Evolutionary conservation across 2,113 vertebrate genomes (phyloP).

Genomic region (Gavialis gangeticus): DNA sequence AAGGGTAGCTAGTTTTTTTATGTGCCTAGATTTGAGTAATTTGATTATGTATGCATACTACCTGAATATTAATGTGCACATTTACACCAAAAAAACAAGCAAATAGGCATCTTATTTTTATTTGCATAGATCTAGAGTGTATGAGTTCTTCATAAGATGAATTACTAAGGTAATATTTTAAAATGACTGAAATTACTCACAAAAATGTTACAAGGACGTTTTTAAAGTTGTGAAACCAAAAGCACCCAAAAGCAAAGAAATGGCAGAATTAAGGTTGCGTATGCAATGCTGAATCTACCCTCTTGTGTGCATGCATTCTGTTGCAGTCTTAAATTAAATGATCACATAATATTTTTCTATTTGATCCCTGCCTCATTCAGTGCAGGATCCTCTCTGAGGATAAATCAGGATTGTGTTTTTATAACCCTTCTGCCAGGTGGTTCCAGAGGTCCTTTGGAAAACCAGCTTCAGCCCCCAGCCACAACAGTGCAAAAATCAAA

Average conservation of each 20-base stretch:
- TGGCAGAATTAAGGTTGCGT: neutral
- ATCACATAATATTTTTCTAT: constrained; percentile 29
- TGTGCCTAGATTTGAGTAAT: neutral
- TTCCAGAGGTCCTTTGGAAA: neutral
- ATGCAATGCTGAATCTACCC: neutral
- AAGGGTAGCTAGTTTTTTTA: neutral
- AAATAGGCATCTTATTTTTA: neutral
- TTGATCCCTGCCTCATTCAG: neutral
- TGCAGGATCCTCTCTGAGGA: neutral
- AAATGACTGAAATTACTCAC: neutral
- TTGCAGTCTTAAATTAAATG: constrained; percentile 36
- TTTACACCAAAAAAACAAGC: neutral
- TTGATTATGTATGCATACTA: neutral
- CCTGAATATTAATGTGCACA: neutral
- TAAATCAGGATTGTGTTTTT: neutral
- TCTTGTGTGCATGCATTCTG: neutral
- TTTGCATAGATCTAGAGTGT: neutral
- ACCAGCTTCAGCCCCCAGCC: neutral
- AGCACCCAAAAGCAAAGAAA: neutral
- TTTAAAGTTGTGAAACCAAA: neutral
- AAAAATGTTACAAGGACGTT: neutral
- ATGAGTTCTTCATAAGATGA: neutral
- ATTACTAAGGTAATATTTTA: neutral
- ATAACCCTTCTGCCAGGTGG: neutral
- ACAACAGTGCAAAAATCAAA: neutral